Evolutionary conservation across 2,797 vertebrate genomes (phyloP).

Genomic region (Xyrichtys novacula): DNA sequence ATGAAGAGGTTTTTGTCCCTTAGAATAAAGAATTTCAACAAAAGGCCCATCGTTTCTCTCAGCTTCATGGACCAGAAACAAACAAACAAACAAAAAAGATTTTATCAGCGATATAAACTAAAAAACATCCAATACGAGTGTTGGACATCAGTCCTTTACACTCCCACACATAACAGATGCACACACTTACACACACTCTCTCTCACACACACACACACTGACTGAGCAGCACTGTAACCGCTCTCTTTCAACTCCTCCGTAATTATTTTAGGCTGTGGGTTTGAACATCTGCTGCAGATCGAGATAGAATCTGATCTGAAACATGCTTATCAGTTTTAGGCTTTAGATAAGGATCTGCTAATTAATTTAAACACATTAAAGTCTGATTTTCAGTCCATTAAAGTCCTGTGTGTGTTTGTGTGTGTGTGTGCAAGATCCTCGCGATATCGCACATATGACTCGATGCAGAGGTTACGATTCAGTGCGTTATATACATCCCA

Average conservation of each 20-base stretch:
- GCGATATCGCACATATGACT: not conserved
- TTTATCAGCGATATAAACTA: slow-evolving; percentile 12
- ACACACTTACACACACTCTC: slow-evolving; percentile 11
- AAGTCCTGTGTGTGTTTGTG: not conserved
- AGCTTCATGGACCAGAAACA: not conserved
- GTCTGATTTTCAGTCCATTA: not conserved
- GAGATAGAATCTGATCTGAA: slow-evolving; percentile 32
- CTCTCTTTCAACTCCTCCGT: slow-evolving; percentile 51
- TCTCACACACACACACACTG: slow-evolving; percentile 11
- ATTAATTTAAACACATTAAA: slow-evolving; percentile 26
- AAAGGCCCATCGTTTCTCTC: not conserved
- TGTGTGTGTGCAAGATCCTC: not conserved
- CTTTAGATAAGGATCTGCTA: slow-evolving; percentile 30
- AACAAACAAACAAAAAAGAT: not conserved
- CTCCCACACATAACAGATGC: slow-evolving; percentile 42
- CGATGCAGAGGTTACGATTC: not conserved
- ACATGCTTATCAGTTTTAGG: slow-evolving; percentile 9
- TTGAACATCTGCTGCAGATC: slow-evolving; percentile 37
- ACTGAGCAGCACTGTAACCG: slow-evolving; percentile 25
- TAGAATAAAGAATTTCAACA: not conserved
- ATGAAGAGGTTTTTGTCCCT: not conserved
- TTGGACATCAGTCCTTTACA: slow-evolving; percentile 27
- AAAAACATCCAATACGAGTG: slow-evolving; percentile 30
- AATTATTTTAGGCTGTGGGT: slow-evolving; percentile 39
- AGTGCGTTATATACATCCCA: no score